A percentile compares a stretch with the other conserved stretches of the same genome.
Evolutionary conservation across 2,888 invertebrate genomes (phyloP).

Genomic region (Phalangium opilio): DNA sequence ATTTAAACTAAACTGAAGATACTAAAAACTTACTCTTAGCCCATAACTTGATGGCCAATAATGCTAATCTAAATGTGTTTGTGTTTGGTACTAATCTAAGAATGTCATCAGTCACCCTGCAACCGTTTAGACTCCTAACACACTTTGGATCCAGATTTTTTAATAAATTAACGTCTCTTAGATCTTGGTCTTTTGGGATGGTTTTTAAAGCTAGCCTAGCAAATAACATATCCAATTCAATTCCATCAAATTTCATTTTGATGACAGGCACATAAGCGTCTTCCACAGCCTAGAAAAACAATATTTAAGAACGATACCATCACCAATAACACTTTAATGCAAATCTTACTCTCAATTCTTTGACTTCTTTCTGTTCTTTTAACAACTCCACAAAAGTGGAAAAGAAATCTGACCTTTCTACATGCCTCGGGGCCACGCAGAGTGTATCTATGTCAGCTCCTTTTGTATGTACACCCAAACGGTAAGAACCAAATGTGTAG

Average conservation of each 20-base stretch:
- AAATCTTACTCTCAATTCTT: conserved; percentile 52
- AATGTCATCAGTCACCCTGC: conserved; percentile 97
- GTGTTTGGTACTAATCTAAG: conserved; percentile 85
- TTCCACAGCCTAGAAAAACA: conserved; percentile 58
- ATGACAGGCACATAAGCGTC: conserved; percentile 99
- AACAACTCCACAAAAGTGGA: conserved; percentile 81
- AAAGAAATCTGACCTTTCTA: conserved; percentile 87
- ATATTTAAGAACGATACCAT: background rate
- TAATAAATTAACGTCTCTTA: conserved; percentile 67
- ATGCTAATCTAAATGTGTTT: conserved; percentile 79
- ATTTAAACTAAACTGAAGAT: background rate
- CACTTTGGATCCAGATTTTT: conserved; percentile 93
- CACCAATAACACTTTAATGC: background rate
- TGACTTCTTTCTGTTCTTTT: conserved; percentile 68
- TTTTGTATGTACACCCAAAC: conserved; percentile 77
- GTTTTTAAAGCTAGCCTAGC: conserved; percentile 87
- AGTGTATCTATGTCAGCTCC: conserved; percentile 97
- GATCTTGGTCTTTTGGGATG: conserved; percentile 75
- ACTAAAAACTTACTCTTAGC: conserved; percentile 73
- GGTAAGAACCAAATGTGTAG: conserved; percentile 97
- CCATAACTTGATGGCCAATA: conserved; percentile 93
- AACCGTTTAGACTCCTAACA: conserved; percentile 91
- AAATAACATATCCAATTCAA: conserved; percentile 93
- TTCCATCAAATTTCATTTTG: conserved; percentile 96
- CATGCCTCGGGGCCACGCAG: conserved; percentile 92